These are phyloP conservation scores for Salminus brasiliensis DNA, from an alignment of 2,113 vertebrate genomes.

Conservation along the genomic window DNA sequence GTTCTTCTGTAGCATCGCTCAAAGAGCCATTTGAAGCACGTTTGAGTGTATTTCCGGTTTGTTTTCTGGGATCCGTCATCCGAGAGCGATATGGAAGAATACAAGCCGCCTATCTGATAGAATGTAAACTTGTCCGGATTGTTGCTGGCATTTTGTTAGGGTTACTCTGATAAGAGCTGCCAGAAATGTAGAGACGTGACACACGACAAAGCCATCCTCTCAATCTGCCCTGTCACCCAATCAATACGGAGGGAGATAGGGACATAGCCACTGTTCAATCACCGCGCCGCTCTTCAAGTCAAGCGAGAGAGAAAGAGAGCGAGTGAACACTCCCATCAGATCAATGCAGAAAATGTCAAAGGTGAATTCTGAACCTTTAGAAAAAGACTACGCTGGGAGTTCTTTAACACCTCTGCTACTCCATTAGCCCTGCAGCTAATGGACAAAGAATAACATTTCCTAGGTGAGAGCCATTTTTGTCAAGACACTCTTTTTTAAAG, in stretches of 20 bases:
- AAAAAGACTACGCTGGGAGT: constrained; percentile 40
- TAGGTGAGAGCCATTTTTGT: constrained; percentile 23
- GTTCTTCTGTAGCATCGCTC: too few species aligned
- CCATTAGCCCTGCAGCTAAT: constrained; percentile 35
- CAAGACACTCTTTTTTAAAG: not conserved
- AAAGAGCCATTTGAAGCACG: too few species aligned
- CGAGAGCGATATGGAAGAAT: not conserved
- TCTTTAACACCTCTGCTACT: constrained; percentile 39
- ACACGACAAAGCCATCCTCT: constrained; percentile 50
- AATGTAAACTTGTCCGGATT: constrained; percentile 39
- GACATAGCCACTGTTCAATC: constrained; percentile 53
- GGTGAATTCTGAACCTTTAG: constrained; percentile 50
- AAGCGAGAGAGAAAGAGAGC: constrained; percentile 36
- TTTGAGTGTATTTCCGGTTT: constrained; percentile 9
- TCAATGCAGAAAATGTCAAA: constrained; percentile 51
- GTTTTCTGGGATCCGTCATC: not conserved
- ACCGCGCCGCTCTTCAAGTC: constrained; percentile 30
- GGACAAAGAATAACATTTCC: constrained; percentile 49
- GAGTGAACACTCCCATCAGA: constrained; percentile 30
- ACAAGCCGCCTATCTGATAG: constrained; percentile 25
- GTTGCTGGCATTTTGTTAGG: constrained; percentile 45
- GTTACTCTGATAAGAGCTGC: constrained; percentile 48
- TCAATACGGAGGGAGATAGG: constrained; percentile 53
- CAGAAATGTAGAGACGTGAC: constrained; percentile 52
- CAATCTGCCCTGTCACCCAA: constrained; percentile 56